Evolutionary conservation across 2,888 invertebrate genomes (phyloP).

Genomic region (Augochlorella aurata): DNA sequence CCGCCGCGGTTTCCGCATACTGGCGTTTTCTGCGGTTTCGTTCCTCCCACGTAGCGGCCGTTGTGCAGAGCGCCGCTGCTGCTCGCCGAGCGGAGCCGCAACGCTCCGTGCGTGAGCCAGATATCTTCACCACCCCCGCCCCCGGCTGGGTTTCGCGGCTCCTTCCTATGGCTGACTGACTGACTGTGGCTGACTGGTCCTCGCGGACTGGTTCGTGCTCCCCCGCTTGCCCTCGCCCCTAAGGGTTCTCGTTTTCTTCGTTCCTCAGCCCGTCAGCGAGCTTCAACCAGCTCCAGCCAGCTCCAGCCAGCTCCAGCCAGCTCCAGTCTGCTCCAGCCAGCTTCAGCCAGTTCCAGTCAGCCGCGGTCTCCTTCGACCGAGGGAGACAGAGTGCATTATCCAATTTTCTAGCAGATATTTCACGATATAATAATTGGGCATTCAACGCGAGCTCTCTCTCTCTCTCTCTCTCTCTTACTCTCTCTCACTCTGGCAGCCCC

Average conservation of each 20-base stretch:
- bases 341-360: slow-evolving; percentile 2
- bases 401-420: slow-evolving; percentile 78
- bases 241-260: slow-evolving; percentile 32
- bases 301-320: slow-evolving; percentile 3
- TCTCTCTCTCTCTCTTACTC: slow-evolving; percentile 52
- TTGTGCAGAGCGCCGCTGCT: slow-evolving; percentile 39
- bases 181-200: slow-evolving; percentile 45
- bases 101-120: slow-evolving; percentile 54
- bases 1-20: slow-evolving; percentile 79
- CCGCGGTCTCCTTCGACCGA: slow-evolving; percentile 38
- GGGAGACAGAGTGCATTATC: slow-evolving; percentile 69
- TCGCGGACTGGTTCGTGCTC: slow-evolving; percentile 41
- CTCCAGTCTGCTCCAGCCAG: background rate
- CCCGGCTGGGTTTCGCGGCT: slow-evolving; percentile 24
- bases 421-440: slow-evolving; percentile 79
- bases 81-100: background rate
- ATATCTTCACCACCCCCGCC: slow-evolving; percentile 43
- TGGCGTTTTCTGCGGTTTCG: slow-evolving; percentile 77
- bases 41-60: slow-evolving; percentile 59
- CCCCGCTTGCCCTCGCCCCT: slow-evolving; percentile 29
- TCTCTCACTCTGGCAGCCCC: slow-evolving; percentile 27
- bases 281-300: background rate
- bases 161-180: slow-evolving; percentile 46
- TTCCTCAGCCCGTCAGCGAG: slow-evolving; percentile 21
- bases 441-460: slow-evolving; percentile 68